phyloP scores from a whole-genome alignment of 2,888 invertebrate genomes.

The Lacanobia oleracea region DNA sequence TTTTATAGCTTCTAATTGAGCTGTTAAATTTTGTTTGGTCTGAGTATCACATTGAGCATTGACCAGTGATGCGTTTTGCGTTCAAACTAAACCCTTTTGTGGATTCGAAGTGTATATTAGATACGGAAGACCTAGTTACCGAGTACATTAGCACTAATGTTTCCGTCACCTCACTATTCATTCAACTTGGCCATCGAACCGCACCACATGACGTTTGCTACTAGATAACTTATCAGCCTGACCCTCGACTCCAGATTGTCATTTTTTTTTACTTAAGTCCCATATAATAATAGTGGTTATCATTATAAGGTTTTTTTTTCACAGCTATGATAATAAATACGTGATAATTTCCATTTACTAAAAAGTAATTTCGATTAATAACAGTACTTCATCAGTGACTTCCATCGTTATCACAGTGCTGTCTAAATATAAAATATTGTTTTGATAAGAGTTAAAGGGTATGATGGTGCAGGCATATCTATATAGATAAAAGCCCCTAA shows the following conservation, averaged over 20 bases:
- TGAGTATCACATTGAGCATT: not conserved
- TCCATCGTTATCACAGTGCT: no score
- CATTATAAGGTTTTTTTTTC: conserved; percentile 27
- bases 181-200: conserved; percentile 70
- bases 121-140: conserved; percentile 4
- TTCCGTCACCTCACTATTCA: conserved; percentile 45
- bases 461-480: no score
- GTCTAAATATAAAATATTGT: no score
- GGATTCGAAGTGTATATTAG: not conserved
- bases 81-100: not conserved
- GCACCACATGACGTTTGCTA: conserved; percentile 50
- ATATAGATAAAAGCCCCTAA: no score
- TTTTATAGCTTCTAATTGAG: not conserved
- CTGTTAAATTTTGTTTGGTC: not conserved
- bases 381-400: no score
- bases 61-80: not conserved
- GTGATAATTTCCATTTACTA: conserved; percentile 23
- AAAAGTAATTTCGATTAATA: no score
- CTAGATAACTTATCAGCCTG: conserved; percentile 58
- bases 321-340: conserved; percentile 26
- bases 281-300: conserved; percentile 48
- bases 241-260: conserved; percentile 59
- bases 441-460: no score
- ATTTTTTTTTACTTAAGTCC: conserved; percentile 49
- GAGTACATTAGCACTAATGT: conserved; percentile 11